A percentile compares a stretch with the other conserved stretches of the same genome.
phyloP scores from a whole-genome alignment of 2,888 invertebrate species.

The Meloe dianella region DNA sequence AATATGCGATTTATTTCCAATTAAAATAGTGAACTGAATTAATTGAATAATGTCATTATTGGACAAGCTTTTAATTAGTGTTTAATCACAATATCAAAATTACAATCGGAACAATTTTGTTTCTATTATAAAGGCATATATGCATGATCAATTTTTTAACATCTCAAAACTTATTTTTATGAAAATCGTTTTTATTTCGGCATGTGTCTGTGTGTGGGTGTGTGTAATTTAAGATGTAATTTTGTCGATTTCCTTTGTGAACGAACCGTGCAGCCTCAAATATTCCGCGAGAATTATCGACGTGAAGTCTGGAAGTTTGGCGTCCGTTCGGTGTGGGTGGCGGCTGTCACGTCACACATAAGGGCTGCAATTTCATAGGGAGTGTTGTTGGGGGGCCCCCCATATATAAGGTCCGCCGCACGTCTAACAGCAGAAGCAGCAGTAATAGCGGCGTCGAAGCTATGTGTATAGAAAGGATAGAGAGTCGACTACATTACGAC shows the following conservation, averaged over 20 bases:
- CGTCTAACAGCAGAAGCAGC: slow-evolving; percentile 12
- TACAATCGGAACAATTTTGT: neutral
- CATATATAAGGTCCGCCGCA: slow-evolving; percentile 12
- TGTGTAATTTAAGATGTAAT: neutral
- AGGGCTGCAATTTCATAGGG: slow-evolving; percentile 25
- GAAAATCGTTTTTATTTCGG: too few relatives aligned
- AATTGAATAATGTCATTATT: neutral
- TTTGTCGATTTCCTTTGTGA: neutral
- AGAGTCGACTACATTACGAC: neutral
- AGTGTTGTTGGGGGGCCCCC: neutral
- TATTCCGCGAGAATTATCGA: slow-evolving; percentile 8
- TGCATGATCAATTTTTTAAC: too few relatives aligned
- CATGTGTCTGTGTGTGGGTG: too few relatives aligned
- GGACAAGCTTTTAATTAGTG: neutral
- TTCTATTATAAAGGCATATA: too few relatives aligned
- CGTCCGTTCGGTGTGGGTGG: slow-evolving; percentile 26
- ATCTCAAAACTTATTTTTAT: too few relatives aligned
- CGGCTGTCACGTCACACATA: slow-evolving; percentile 28
- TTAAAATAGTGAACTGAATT: neutral
- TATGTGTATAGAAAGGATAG: neutral
- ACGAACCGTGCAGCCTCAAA: neutral
- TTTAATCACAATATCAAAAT: neutral
- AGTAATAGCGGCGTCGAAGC: neutral
- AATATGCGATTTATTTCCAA: slow-evolving; percentile 12
- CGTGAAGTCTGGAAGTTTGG: slow-evolving; percentile 7